Base-by-base conservation (phyloP, 2,797 vertebrate genomes). In the Macropodus opercularis region DNA sequence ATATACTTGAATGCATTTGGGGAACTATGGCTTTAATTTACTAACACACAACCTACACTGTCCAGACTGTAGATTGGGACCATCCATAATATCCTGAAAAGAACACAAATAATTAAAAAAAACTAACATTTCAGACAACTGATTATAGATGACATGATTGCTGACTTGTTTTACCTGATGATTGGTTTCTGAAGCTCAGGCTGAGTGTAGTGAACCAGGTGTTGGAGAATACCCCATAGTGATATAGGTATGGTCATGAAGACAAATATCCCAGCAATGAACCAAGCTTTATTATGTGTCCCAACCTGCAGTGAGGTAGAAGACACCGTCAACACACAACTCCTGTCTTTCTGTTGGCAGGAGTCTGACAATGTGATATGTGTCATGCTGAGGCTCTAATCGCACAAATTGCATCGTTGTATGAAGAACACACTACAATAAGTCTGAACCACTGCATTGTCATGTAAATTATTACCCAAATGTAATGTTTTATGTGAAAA, bases 1-100 rank as follows among this genome's bases (percentile, higher is more conserved):
- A n/a, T n/a, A n/a, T n/a, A n/a, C n/a, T n/a, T n/a, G n/a, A n/a
- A n/a, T 31, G 11, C 4, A 18, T 29, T 6, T 43, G 8, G 22
- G 3, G 1, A 4, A 36, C 0, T 27, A 26, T 46, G 5, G 22
- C 3, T 62, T 46, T 51, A 13, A 35, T 52, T 22, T 39, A 27
- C 38, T 24, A 63, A 72, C 40, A 34, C 29, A 70, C 29, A 82
- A 96, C 98, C 98, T 90, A 99, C 97, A 79, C 98, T 98, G 85
- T 98, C 97, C 90, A 99, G 90, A 81, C 97, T 99, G 91, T 98
- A 99, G 87, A 99, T 99, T 14, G 97, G 98, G 62, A 99, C 98
- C 97, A 99, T 99, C 97, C 98, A 99, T 64, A 99, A 92, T 89
- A 99, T 98, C 84, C 97, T 99, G 84, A 68, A 68, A 75, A 21